Percentiles rank a stretch among this genome's conserved stretches.
phyloP scores from a whole-genome alignment of 2,113 vertebrate species.

The Passer montanus region DNA sequence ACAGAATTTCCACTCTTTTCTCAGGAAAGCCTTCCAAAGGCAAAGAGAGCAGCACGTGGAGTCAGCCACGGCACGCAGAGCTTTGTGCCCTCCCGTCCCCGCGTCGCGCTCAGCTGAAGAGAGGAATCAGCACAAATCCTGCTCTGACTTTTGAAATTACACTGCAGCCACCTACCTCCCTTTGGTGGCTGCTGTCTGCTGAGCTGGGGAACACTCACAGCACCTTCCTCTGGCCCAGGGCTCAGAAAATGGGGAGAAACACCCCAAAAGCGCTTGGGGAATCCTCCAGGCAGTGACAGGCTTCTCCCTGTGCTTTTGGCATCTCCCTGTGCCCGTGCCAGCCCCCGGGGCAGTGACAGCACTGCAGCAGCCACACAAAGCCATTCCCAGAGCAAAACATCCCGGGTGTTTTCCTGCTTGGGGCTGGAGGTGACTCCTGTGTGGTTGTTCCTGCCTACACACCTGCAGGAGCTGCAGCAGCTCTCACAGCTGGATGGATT shows the following conservation, averaged over 20 bases:
- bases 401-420: neutral
- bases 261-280: neutral
- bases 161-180: neutral
- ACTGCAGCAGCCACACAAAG: accelerated
- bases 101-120: neutral
- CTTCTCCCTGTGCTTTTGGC: neutral
- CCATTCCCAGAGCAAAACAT: neutral
- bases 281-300: too few relatives aligned
- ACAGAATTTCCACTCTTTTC: neutral
- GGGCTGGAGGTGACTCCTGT: neutral
- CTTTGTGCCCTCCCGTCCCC: neutral
- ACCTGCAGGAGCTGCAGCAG: neutral
- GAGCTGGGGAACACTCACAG: neutral
- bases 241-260: neutral
- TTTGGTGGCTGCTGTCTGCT: neutral
- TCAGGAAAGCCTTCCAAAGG: neutral
- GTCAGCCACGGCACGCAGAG: neutral
- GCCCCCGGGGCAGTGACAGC: neutral
- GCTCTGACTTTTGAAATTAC: neutral
- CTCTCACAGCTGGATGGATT: neutral
- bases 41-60: neutral
- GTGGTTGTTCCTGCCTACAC: neutral
- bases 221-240: neutral
- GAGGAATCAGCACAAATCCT: neutral
- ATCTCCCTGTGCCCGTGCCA: neutral